Evolutionary conservation across 2,888 invertebrate species (phyloP).

Genomic region (Eupithecia inturbata): DNA sequence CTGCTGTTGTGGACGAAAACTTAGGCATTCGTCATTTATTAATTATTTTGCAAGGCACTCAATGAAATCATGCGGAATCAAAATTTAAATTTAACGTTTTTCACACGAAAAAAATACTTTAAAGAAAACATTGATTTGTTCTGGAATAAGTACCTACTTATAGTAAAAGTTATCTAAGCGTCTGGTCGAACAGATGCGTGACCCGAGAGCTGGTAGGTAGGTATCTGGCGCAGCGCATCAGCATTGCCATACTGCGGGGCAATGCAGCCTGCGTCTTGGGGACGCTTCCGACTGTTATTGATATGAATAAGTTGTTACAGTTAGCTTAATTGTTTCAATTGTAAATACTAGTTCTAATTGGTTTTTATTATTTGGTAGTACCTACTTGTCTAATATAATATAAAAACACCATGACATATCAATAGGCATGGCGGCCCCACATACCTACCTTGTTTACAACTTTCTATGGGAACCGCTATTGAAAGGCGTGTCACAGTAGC

Average conservation of each 20-base stretch:
- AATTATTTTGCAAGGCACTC: background rate
- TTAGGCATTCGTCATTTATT: background rate
- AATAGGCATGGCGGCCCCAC: constrained; percentile 17
- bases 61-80: background rate
- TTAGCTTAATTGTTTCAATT: no score
- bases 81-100: background rate
- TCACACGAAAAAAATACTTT: background rate
- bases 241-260: no score
- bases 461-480: constrained; percentile 74
- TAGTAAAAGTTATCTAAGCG: no score
- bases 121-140: background rate
- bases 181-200: no score
- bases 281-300: no score
- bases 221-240: no score
- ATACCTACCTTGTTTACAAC: constrained; percentile 62
- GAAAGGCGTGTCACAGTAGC: constrained; percentile 29
- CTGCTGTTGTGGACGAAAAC: background rate
- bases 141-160: background rate
- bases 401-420: constrained; percentile 27
- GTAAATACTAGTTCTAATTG: no score
- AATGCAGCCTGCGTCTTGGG: no score
- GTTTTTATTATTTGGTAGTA: no score
- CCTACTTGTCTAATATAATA: background rate
- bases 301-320: no score
- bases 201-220: no score